phyloP scores from a whole-genome alignment of 2,113 vertebrate species.

The Trematomus loennbergii region DNA sequence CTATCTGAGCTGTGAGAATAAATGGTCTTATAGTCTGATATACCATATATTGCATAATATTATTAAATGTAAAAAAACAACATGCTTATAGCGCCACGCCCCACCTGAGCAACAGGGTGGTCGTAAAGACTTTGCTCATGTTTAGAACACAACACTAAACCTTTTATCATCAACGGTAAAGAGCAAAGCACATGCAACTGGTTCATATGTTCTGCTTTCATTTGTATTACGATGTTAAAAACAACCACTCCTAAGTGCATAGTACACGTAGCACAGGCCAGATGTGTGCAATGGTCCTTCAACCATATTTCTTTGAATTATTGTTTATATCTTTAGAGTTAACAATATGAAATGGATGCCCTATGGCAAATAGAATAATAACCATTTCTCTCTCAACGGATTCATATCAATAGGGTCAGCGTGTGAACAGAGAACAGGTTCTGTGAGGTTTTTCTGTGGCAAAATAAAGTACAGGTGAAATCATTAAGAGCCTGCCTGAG shows the following conservation, averaged over 20 bases:
- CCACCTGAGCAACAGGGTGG: neutral
- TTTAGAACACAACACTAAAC: neutral
- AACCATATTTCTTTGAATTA: neutral
- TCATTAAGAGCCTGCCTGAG: slow-evolving; percentile 28
- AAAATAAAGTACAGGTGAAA: slow-evolving; percentile 63
- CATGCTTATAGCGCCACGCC: neutral
- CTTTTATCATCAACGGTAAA: neutral
- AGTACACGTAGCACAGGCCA: neutral
- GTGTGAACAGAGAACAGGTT: slow-evolving; percentile 14
- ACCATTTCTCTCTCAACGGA: slow-evolving; percentile 27
- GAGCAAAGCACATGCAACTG: neutral
- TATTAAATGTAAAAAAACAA: neutral
- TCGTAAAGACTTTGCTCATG: neutral
- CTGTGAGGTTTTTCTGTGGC: slow-evolving; percentile 21
- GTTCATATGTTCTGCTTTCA: neutral
- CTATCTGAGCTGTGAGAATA: neutral
- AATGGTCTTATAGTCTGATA: neutral
- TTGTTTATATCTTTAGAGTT: neutral
- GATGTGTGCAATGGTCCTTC: neutral
- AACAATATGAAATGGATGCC: neutral
- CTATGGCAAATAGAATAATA: slow-evolving; percentile 18
- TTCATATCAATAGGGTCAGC: slow-evolving; percentile 32
- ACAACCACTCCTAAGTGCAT: neutral
- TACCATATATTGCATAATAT: neutral
- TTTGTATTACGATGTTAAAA: neutral